Percentiles rank a stretch among this genome's conserved stretches.
Evolutionary conservation across 2,888 invertebrate species (phyloP).

Genomic region (Lepidocyrtoides sp.): DNA sequence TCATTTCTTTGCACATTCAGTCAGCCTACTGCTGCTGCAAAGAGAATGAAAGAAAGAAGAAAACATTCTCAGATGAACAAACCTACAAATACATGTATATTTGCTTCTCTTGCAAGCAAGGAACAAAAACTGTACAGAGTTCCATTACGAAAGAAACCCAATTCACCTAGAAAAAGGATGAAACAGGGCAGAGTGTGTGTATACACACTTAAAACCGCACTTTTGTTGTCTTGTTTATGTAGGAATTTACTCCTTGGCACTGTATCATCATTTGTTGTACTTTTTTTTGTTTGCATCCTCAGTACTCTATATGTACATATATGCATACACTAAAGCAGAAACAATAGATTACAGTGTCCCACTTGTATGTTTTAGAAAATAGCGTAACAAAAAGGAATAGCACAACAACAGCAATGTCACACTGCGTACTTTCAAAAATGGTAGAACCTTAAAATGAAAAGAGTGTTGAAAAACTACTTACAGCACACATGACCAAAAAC

Average conservation of each 20-base stretch:
- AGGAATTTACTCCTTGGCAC: conserved; percentile 44
- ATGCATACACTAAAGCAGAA: not conserved
- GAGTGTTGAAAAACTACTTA: conserved; percentile 26
- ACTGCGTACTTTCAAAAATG: not conserved
- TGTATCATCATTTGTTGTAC: conserved; percentile 17
- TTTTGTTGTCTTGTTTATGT: conserved; percentile 44
- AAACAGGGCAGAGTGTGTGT: not conserved
- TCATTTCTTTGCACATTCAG: not conserved
- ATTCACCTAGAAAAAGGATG: conserved; percentile 1
- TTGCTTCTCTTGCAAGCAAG: not conserved
- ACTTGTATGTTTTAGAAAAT: not conserved
- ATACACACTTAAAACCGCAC: conserved; percentile 29
- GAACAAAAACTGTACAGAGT: not conserved
- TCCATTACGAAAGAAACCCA: not conserved
- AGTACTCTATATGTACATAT: not conserved
- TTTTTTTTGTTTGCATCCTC: not conserved
- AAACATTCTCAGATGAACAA: not conserved
- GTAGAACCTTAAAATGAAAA: conserved; percentile 1
- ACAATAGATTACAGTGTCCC: conserved; percentile 47
- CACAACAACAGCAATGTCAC: not conserved
- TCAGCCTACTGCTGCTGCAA: not conserved
- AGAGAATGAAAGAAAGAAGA: not conserved
- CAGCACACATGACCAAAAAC: not conserved
- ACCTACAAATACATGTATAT: not conserved
- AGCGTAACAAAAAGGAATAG: conserved; percentile 6